Evolutionary conservation across 1,140 invertebrate genomes (phyloP).

Genomic region (Drosophila yakuba): DNA sequence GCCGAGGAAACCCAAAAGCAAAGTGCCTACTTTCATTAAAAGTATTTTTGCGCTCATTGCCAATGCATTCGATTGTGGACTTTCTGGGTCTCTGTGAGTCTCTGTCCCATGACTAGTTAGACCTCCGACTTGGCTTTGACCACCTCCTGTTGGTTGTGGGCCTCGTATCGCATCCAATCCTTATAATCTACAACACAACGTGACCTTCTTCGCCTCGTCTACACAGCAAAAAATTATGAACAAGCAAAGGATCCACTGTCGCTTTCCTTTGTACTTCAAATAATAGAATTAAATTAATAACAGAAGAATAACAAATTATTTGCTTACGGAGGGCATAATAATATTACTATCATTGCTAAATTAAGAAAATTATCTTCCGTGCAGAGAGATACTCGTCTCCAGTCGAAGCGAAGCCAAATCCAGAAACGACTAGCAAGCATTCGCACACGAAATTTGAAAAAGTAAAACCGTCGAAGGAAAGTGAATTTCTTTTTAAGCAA

Average conservation of each 20-base stretch:
- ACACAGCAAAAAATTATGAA: not conserved
- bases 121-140: slow-evolving; percentile 48
- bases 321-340: not conserved
- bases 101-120: slow-evolving; percentile 31
- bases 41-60: slow-evolving; percentile 79
- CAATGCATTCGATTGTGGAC: slow-evolving; percentile 76
- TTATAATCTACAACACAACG: slow-evolving; percentile 73
- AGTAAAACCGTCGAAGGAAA: slow-evolving; percentile 69
- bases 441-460: slow-evolving; percentile 58
- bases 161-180: slow-evolving; percentile 70
- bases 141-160: slow-evolving; percentile 47
- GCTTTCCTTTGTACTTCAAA: not conserved
- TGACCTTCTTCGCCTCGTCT: slow-evolving; percentile 76
- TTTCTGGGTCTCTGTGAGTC: slow-evolving; percentile 46
- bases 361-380: not conserved
- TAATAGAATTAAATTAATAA: no score
- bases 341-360: not conserved
- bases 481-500: slow-evolving; percentile 83
- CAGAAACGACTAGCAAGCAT: slow-evolving; percentile 24
- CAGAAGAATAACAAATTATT: no score
- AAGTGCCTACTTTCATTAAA: slow-evolving; percentile 83
- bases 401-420: slow-evolving; percentile 14
- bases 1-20: slow-evolving; percentile 54
- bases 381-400: slow-evolving; percentile 18
- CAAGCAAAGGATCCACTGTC: no score